Conservation (phyloP, 2,888 invertebrate genomes). For the Hypomecis atomaria region DNA sequence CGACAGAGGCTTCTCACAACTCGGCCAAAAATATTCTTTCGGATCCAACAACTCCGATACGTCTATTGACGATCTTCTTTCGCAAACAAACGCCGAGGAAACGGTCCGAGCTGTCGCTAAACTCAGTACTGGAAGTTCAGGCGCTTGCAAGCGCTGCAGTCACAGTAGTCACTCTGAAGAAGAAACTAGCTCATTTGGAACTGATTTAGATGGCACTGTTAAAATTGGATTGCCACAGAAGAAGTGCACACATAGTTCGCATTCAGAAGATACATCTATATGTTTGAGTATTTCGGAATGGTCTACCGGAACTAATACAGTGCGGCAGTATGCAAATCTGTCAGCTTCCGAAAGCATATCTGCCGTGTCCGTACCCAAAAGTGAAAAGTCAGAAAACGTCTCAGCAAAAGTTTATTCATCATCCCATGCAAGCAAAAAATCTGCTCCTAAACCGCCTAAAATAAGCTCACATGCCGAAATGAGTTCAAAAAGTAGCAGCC, state of each 20-base stretch:
- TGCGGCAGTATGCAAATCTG: slow-evolving; percentile 90
- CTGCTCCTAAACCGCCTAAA: slow-evolving; percentile 77
- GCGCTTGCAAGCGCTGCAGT: slow-evolving; percentile 86
- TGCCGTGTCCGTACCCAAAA: slow-evolving; percentile 85
- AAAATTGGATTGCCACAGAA: slow-evolving; percentile 91
- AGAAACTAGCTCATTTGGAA: slow-evolving; percentile 90
- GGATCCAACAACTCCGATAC: slow-evolving; percentile 87
- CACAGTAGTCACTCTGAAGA: slow-evolving; percentile 90
- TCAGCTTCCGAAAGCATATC: slow-evolving; percentile 88
- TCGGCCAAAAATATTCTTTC: slow-evolving; percentile 77
- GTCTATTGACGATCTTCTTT: slow-evolving; percentile 86
- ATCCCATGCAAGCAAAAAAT: slow-evolving; percentile 81
- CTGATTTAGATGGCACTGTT: slow-evolving; percentile 92
- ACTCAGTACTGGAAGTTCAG: slow-evolving; percentile 76
- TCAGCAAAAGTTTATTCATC: slow-evolving; percentile 85
- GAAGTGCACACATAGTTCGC: slow-evolving; percentile 92
- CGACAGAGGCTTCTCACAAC: slow-evolving; percentile 74
- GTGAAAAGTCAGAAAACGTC: slow-evolving; percentile 85
- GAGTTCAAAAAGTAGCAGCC: slow-evolving; percentile 85
- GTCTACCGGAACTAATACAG: slow-evolving; percentile 94
- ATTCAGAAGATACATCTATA: slow-evolving; percentile 94
- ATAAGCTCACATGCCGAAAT: slow-evolving; percentile 76
- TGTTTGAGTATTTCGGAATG: slow-evolving; percentile 94
- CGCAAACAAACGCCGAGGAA: slow-evolving; percentile 85
- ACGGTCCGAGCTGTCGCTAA: slow-evolving; percentile 81